Conservation (phyloP, 1,140 invertebrate genomes). For the Ptiloglossa arizonensis region DNA sequence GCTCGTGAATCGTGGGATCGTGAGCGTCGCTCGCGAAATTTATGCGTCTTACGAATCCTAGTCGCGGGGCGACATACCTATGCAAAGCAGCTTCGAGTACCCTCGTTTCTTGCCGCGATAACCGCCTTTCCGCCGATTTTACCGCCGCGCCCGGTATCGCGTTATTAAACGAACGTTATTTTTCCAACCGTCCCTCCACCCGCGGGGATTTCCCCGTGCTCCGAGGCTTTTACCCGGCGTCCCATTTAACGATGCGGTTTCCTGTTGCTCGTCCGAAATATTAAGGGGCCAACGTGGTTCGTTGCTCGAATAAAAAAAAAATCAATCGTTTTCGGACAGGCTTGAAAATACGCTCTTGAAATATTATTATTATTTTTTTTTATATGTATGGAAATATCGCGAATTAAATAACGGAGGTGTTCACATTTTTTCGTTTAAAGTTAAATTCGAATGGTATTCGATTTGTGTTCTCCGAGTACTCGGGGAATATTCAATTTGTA, state of each 20-base stretch:
- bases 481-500: no score
- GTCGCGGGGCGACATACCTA: constrained; percentile 39
- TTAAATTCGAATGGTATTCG: no score
- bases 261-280: background rate
- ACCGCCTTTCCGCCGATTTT: constrained; percentile 18
- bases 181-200: background rate
- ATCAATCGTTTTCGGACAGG: no score
- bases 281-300: no score
- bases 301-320: no score
- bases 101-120: constrained; percentile 14
- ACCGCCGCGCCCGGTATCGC: background rate
- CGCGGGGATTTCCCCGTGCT: background rate
- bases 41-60: constrained; percentile 51
- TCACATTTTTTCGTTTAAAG: no score
- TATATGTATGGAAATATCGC: no score
- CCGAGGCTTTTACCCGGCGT: background rate
- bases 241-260: no score
- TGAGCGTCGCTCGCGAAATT: constrained; percentile 40
- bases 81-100: constrained; percentile 36
- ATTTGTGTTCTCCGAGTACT: no score
- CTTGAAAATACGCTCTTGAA: no score
- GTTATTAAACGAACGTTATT: constrained; percentile 13
- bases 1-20: constrained; percentile 43
- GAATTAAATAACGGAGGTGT: no score
- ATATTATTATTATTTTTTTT: no score